phyloP scores from a whole-genome alignment of 2,797 vertebrate genomes.

The Pangasius larnaudii region DNA sequence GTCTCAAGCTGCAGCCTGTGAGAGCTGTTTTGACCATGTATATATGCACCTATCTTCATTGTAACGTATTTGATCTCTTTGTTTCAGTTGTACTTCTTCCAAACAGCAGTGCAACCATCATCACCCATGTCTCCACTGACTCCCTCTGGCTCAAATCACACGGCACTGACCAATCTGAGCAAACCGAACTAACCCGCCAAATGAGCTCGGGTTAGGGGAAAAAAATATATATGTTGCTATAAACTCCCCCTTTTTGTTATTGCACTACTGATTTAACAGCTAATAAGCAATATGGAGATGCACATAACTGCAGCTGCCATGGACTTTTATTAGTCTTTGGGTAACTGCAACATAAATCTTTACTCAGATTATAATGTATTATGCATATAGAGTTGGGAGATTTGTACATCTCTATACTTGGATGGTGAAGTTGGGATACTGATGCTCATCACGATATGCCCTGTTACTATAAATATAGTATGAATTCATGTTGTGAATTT shows the following conservation, averaged over 20 bases:
- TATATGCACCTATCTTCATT: background rate
- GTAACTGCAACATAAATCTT: background rate
- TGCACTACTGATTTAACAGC: conserved; percentile 7
- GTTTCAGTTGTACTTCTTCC: conserved; percentile 78
- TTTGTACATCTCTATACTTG: background rate
- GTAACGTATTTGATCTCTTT: conserved; percentile 15
- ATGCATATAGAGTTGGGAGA: background rate
- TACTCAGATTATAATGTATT: background rate
- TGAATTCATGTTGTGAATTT: background rate
- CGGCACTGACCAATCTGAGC: background rate
- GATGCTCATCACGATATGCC: background rate
- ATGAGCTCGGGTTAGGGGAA: background rate
- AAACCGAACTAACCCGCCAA: conserved; percentile 44
- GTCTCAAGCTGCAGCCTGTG: background rate
- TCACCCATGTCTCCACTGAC: background rate
- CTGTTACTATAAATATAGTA: background rate
- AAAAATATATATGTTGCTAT: no score
- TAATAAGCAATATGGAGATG: conserved; percentile 1
- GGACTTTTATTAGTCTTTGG: background rate
- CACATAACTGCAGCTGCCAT: background rate
- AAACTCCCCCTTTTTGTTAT: background rate
- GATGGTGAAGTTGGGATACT: background rate
- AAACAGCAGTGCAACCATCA: conserved; percentile 31
- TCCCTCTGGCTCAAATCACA: conserved; percentile 34
- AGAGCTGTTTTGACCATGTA: background rate